A percentile compares a stretch with the other conserved stretches of the same genome.
Conservation (phyloP, 2,797 vertebrate species). For the Taenioides sp. region DNA sequence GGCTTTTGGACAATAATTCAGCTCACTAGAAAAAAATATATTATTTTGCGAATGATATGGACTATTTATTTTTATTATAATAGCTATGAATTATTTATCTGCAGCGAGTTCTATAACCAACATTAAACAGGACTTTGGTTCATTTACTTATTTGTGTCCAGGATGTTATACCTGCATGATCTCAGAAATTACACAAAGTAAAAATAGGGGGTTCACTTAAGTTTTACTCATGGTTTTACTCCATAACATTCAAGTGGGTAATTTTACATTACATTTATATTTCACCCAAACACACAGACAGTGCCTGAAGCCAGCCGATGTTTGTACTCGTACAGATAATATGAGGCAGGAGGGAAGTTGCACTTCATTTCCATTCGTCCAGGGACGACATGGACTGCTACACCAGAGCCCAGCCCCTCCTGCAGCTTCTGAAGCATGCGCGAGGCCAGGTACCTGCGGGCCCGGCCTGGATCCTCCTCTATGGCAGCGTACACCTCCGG, state of each 20-base stretch:
- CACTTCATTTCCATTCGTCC: slow-evolving; percentile 76
- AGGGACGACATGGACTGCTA: slow-evolving; percentile 75
- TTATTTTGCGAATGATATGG: slow-evolving; percentile 6
- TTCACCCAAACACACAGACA: slow-evolving; percentile 73
- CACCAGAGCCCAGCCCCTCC: slow-evolving; percentile 66
- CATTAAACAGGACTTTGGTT: slow-evolving; percentile 38
- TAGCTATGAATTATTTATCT: slow-evolving; percentile 26
- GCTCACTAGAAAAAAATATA: neutral
- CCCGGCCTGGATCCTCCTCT: slow-evolving; percentile 70
- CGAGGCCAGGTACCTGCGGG: slow-evolving; percentile 69
- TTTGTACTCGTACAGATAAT: slow-evolving; percentile 77
- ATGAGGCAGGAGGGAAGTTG: slow-evolving; percentile 73
- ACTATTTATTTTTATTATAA: slow-evolving; percentile 13
- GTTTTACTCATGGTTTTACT: neutral
- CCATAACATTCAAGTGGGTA: neutral
- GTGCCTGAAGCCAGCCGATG: slow-evolving; percentile 77
- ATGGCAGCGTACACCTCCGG: slow-evolving; percentile 76
- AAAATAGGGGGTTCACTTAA: neutral
- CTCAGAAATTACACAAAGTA: neutral
- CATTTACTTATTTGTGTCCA: neutral
- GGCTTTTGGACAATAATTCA: slow-evolving; percentile 11
- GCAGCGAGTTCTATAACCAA: slow-evolving; percentile 26
- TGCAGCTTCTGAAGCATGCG: slow-evolving; percentile 76
- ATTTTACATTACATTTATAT: neutral
- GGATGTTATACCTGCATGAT: neutral